Percentiles rank a stretch among this genome's conserved stretches.
These are phyloP conservation scores for Azemiops feae DNA, from an alignment of 2,113 vertebrate species.

Conservation along the genomic window DNA sequence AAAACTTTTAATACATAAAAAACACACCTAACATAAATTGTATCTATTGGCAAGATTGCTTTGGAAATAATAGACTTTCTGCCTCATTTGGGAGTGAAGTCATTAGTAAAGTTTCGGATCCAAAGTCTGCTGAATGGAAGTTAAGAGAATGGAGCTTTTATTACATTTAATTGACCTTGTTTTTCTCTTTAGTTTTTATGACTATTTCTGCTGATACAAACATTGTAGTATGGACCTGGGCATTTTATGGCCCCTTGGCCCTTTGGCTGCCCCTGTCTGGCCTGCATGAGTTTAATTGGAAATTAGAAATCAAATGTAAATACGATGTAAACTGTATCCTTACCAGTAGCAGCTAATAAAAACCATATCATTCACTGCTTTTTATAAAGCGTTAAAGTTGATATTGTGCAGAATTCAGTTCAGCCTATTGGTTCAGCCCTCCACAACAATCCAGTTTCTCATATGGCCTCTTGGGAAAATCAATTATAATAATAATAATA, in stretches of 20 bases:
- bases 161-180: constrained; percentile 39
- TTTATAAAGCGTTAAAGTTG: background rate
- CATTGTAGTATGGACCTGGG: constrained; percentile 13
- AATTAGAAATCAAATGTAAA: background rate
- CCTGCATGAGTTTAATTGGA: background rate
- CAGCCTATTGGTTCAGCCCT: background rate
- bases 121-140: background rate
- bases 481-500: too few species aligned
- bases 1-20: background rate
- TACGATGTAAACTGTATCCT: background rate
- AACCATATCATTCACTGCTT: background rate
- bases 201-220: constrained; percentile 26
- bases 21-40: background rate
- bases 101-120: background rate
- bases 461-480: background rate
- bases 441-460: background rate
- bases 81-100: background rate
- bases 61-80: background rate
- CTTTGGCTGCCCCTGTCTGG: background rate
- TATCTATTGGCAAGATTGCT: background rate
- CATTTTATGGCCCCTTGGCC: background rate
- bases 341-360: background rate
- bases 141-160: background rate
- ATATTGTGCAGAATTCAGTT: background rate
- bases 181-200: constrained; percentile 51